Conservation (phyloP, 2,888 invertebrate species). For the Halictus quadricinctus region DNA sequence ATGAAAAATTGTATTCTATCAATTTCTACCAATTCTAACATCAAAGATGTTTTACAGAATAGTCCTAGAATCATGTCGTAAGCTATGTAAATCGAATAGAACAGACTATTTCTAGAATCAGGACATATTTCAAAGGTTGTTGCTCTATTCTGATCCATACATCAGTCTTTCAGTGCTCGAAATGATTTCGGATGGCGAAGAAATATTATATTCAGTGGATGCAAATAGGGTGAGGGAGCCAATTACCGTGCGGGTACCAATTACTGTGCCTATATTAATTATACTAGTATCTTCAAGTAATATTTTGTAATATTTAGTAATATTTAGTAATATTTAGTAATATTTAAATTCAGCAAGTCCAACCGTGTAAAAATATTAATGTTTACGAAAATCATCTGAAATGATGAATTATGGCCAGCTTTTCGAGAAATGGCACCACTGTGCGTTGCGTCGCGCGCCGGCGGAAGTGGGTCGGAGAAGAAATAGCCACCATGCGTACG, state of each 20-base stretch:
- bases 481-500: slow-evolving; percentile 58
- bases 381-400: not conserved
- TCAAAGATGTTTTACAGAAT: not conserved
- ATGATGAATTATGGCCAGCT: not conserved
- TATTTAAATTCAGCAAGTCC: no score
- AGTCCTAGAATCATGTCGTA: not conserved
- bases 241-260: no score
- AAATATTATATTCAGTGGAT: not conserved
- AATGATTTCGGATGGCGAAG: not conserved
- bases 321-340: no score
- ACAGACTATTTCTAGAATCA: not conserved
- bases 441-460: not conserved
- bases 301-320: no score
- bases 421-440: slow-evolving; percentile 7
- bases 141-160: not conserved
- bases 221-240: not conserved
- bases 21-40: no score
- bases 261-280: no score
- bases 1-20: no score
- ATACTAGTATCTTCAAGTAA: no score
- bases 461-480: slow-evolving; percentile 62
- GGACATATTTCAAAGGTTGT: not conserved
- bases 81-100: not conserved
- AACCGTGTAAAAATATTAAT: not conserved
- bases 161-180: not conserved